Base-by-base conservation (phyloP, 64 coral and sea anemone genomes). In the Pocillopora verrucosa region DNA sequence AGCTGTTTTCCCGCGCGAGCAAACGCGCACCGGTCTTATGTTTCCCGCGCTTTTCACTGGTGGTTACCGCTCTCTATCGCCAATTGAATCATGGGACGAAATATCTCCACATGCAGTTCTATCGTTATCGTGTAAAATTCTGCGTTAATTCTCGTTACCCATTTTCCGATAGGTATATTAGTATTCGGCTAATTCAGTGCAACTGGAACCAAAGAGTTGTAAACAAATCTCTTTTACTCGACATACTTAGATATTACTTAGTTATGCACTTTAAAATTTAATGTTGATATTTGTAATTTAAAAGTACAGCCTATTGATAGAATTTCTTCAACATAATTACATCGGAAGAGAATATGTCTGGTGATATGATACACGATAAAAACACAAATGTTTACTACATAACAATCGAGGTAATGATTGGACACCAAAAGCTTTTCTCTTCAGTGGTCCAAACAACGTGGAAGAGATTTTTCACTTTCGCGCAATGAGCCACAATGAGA, bases 281-380 rank as follows among this genome's bases (percentile, higher is more conserved):
- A 69, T 84, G 36, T 41, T 45, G 5, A 65, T 26, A 45, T n/a
- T 65, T 26, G 67, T 70, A n/a, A 51, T 69, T 68, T 84, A 45
- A 84, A 83, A 83, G 80, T 83, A 61, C 34, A 41, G 62, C 15
- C 80, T 83, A 84, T 45, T 5, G 80, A 84, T 11, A 67, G 62
- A 65, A 30, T 16, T 36, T 64, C 56, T 19, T 82, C 25, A 16
- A 35, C 60, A 82, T 64, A 38, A 84, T 51, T 51, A 35, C 11
- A 84, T 13, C 24, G 9, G 36, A 82, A 60, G 6, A 11, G 10
- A 20, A 70, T 70, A 25, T 70, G 19, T 19, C 64, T 70, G 25
- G n/a, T 70, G 67, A 24, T 26, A 70, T 70, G 22, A 24, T 70
- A 70, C 67, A 70, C 11, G 22, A 24, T 70, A 70, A 19, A 70